A percentile compares a stretch with the other conserved stretches of the same genome.
Evolutionary conservation across 2,113 vertebrate species (phyloP).

Genomic region (Nanorana parkeri): DNA sequence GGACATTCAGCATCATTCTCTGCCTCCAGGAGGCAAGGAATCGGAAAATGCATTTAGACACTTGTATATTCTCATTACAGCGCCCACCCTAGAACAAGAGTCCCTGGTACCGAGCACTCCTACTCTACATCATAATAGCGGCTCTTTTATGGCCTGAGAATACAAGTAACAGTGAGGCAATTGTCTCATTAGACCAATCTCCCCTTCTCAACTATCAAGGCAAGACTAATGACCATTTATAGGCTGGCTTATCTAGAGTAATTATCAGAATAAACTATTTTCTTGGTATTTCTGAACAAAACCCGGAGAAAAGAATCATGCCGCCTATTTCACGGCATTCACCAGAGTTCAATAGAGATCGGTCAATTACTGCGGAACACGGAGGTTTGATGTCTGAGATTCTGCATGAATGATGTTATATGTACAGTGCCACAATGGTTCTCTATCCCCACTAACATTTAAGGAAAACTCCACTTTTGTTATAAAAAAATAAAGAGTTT

Average conservation of each 20-base stretch:
- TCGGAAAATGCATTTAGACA: not conserved
- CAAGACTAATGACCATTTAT: constrained; percentile 44
- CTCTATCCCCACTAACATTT: not conserved
- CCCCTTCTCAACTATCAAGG: constrained; percentile 46
- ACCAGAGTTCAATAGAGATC: not conserved
- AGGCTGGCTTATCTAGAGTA: constrained; percentile 21
- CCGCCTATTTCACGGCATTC: constrained; percentile 12
- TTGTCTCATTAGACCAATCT: constrained; percentile 27
- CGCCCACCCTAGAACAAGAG: not conserved
- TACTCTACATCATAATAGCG: constrained; percentile 12
- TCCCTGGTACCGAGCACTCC: not conserved
- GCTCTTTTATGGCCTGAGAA: not conserved
- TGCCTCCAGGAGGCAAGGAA: not conserved
- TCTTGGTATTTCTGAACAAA: constrained; percentile 24
- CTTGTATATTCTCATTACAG: not conserved
- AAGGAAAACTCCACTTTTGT: not conserved
- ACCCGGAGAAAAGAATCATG: constrained; percentile 7
- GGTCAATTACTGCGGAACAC: not conserved
- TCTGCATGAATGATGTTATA: not conserved
- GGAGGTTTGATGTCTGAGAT: constrained; percentile 13
- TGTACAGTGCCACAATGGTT: constrained; percentile 20
- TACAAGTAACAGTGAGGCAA: constrained; percentile 36
- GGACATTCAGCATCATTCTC: not conserved
- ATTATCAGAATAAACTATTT: constrained; percentile 31
- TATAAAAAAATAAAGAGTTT: no score